Percentiles rank a stretch among this genome's conserved stretches.
These are phyloP conservation scores for Clanis bilineata DNA, from an alignment of 2,888 invertebrate species.

Conservation along the genomic window DNA sequence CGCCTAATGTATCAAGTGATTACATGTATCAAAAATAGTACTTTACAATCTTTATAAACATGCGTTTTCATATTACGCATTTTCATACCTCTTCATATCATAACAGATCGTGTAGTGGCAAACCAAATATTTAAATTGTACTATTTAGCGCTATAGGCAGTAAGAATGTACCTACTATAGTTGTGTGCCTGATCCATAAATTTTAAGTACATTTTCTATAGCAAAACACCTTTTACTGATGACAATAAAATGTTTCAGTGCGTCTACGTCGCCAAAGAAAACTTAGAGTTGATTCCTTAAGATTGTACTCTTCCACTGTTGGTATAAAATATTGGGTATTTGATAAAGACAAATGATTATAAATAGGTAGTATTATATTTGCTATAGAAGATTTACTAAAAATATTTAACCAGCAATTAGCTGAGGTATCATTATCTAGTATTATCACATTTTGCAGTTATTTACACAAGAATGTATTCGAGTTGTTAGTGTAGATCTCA, in stretches of 20 bases:
- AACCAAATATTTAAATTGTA: slow-evolving; percentile 25
- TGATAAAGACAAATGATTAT: neutral
- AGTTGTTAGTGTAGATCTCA: too few relatives aligned
- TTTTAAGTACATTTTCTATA: neutral
- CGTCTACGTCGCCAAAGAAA: too few relatives aligned
- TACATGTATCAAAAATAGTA: neutral
- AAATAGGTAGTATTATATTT: neutral
- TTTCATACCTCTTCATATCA: neutral
- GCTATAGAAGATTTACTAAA: neutral
- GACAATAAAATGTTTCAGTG: too few relatives aligned
- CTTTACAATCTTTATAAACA: neutral
- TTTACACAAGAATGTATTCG: too few relatives aligned
- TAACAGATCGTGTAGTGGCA: slow-evolving; percentile 19
- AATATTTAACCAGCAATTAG: neutral
- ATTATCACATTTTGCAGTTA: neutral
- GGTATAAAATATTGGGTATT: too few relatives aligned
- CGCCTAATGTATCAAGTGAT: neutral
- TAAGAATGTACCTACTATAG: neutral
- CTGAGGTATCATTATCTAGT: neutral
- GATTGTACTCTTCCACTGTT: too few relatives aligned
- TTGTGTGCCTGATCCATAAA: neutral
- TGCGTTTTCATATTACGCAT: neutral
- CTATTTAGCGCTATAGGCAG: neutral
- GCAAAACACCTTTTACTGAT: neutral
- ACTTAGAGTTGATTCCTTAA: too few relatives aligned